Conservation (phyloP, 2,888 invertebrate genomes). For the Leptinotarsa peninsularis region DNA sequence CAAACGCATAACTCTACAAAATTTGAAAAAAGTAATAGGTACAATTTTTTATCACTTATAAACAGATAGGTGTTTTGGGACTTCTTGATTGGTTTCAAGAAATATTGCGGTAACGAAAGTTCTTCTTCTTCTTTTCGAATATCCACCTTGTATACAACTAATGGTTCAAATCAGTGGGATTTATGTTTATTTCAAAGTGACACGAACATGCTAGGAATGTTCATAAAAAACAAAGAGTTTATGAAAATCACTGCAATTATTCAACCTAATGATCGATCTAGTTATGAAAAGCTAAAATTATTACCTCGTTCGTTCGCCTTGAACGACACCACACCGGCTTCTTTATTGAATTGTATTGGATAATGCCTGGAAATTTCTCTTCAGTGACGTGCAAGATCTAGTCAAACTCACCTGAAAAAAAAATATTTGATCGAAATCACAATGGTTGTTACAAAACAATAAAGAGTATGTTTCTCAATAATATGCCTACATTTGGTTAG, state of each 20-base stretch:
- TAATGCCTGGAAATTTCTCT: conserved; percentile 5
- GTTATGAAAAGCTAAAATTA: conserved; percentile 24
- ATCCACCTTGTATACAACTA: neutral
- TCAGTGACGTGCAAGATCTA: neutral
- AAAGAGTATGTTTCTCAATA: too few relatives aligned
- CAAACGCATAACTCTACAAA: too few relatives aligned
- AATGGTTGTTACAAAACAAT: too few relatives aligned
- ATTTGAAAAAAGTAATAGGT: too few relatives aligned
- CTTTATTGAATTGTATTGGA: conserved; percentile 41
- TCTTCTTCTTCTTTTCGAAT: neutral
- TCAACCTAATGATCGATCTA: conserved; percentile 14
- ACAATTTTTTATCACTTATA: too few relatives aligned
- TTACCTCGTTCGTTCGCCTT: conserved; percentile 39
- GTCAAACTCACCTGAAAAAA: conserved; percentile 7
- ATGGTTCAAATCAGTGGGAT: neutral
- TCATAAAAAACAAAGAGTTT: conserved; percentile 10
- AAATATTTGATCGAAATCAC: too few relatives aligned
- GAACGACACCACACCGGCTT: conserved; percentile 39
- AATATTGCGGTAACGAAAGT: too few relatives aligned
- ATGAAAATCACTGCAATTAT: neutral
- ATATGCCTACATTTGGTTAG: too few relatives aligned
- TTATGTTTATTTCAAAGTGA: conserved; percentile 1
- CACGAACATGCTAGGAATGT: conserved; percentile 3
- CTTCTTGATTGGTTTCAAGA: too few relatives aligned
- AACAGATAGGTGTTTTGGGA: too few relatives aligned